These are phyloP conservation scores for Sceloporus undulatus DNA, from an alignment of 2,113 vertebrate genomes.

Conservation along the genomic window DNA sequence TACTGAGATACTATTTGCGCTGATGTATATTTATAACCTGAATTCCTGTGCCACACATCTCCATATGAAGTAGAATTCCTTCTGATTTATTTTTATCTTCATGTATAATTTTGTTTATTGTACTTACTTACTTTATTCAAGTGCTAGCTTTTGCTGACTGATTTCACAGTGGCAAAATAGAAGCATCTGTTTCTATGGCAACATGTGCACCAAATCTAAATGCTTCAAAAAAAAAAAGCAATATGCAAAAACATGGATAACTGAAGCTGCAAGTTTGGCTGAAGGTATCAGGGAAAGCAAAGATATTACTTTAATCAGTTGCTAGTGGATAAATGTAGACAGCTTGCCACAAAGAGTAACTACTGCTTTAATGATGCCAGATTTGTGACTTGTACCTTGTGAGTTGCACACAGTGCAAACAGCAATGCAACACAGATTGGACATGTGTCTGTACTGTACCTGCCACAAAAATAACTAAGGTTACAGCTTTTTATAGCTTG, in stretches of 20 bases:
- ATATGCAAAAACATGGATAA: conserved; percentile 55
- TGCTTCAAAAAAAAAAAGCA: conserved; percentile 67
- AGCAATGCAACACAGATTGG: conserved; percentile 86
- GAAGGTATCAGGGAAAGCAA: conserved; percentile 27
- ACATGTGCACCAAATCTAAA: conserved; percentile 62
- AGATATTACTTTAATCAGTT: conserved; percentile 64
- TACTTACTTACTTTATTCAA: conserved; percentile 51
- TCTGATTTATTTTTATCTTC: conserved; percentile 79
- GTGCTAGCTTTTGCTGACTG: conserved; percentile 78
- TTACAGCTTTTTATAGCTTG: conserved; percentile 84
- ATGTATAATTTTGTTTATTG: conserved; percentile 5
- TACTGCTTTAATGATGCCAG: conserved; percentile 85
- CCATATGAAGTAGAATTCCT: conserved; percentile 81
- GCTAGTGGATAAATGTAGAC: conserved; percentile 68
- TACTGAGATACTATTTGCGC: conserved; percentile 66
- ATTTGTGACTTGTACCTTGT: conserved; percentile 86
- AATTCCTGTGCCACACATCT: conserved; percentile 84
- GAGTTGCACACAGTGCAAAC: conserved; percentile 86
- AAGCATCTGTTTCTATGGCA: conserved; percentile 75
- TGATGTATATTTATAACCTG: conserved; percentile 78
- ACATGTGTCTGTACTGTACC: conserved; percentile 93
- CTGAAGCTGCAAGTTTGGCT: conserved; percentile 45
- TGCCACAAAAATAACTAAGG: conserved; percentile 80
- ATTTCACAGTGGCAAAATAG: conserved; percentile 81
- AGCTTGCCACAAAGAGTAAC: conserved; percentile 70